phyloP scores from a whole-genome alignment of 2,888 invertebrate species.

The Drosophila emarginata region DNA sequence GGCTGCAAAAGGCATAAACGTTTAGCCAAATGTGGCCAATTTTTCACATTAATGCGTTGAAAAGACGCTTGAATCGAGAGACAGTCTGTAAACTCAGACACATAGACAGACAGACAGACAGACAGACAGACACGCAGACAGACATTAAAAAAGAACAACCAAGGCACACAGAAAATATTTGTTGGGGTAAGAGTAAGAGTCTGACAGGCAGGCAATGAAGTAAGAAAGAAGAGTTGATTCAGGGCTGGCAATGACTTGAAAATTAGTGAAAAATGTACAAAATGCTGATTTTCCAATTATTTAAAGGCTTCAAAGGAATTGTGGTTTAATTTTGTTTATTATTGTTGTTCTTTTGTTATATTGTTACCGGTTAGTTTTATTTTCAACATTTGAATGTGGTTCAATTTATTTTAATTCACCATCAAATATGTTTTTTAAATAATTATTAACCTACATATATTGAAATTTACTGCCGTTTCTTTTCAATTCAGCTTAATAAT shows the following conservation, averaged over 20 bases:
- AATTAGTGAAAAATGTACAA: background rate
- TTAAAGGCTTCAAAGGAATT: too few relatives aligned
- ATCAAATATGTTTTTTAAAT: too few relatives aligned
- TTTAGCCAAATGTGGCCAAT: constrained; percentile 48
- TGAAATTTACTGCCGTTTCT: background rate
- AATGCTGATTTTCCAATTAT: background rate
- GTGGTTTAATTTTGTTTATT: too few relatives aligned
- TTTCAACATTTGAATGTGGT: background rate
- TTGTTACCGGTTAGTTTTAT: background rate
- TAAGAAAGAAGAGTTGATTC: constrained; percentile 14
- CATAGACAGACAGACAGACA: background rate
- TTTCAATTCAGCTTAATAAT: background rate
- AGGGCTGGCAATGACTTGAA: constrained; percentile 36
- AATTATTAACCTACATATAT: too few relatives aligned
- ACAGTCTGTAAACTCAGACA: constrained; percentile 10
- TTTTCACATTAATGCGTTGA: constrained; percentile 42
- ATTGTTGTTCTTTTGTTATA: background rate
- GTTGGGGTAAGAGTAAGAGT: constrained; percentile 20
- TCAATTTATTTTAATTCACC: background rate
- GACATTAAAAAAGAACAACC: background rate
- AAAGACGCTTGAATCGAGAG: constrained; percentile 24
- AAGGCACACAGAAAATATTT: background rate
- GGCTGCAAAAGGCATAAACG: constrained; percentile 29
- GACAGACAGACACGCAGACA: background rate
- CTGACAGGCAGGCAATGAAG: constrained; percentile 45